Evolutionary conservation across 2,797 vertebrate genomes (phyloP).

Genomic region (Labeo calbasu): DNA sequence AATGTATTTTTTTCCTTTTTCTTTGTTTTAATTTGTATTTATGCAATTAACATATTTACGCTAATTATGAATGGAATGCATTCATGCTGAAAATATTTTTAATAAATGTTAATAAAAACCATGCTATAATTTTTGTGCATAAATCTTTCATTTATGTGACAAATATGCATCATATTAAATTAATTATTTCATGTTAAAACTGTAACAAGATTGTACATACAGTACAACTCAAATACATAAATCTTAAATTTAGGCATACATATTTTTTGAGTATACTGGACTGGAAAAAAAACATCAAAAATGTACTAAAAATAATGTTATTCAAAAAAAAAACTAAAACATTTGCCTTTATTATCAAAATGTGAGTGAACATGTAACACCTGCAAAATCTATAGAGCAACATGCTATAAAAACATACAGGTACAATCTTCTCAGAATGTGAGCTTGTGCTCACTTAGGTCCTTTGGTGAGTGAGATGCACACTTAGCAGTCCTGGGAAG

Average conservation of each 20-base stretch:
- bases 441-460: constrained; percentile 18
- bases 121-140: not conserved
- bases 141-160: not conserved
- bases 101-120: not conserved
- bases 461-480: constrained; percentile 53
- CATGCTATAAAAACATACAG: not conserved
- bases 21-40: not conserved
- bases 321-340: not conserved
- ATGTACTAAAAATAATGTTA: not conserved
- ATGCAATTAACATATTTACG: not conserved
- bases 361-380: not conserved
- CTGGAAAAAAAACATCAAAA: not conserved
- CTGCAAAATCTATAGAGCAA: not conserved
- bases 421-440: not conserved
- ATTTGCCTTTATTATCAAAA: not conserved
- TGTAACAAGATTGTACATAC: not conserved
- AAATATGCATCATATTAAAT: not conserved
- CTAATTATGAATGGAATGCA: not conserved
- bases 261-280: too few relatives aligned
- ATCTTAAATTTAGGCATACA: not conserved
- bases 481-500: constrained; percentile 64
- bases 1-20: not conserved
- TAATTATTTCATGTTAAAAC: not conserved
- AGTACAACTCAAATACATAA: not conserved
- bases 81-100: not conserved